Conservation (phyloP, 2,888 invertebrate genomes). For the Thelaira solivaga region DNA sequence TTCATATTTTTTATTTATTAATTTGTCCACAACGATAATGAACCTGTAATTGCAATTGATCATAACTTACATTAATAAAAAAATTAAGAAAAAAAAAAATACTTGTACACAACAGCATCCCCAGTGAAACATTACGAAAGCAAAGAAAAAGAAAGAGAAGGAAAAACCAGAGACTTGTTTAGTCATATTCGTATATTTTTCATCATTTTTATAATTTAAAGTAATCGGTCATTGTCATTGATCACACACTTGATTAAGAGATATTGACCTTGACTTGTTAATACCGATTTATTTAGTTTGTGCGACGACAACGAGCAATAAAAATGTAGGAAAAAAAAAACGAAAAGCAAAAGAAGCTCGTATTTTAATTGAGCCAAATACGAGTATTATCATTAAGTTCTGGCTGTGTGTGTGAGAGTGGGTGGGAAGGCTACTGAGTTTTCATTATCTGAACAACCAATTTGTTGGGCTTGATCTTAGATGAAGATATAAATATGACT, state of each 20-base stretch:
- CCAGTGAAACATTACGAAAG: not conserved
- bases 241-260: slow-evolving; percentile 56
- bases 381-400: no score
- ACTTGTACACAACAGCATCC: no score
- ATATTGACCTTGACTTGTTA: slow-evolving; percentile 62
- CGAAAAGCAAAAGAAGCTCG: slow-evolving; percentile 4
- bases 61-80: slow-evolving; percentile 20
- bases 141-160: no score
- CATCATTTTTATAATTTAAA: slow-evolving; percentile 46
- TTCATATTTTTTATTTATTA: not conserved
- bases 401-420: no score
- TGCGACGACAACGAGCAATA: slow-evolving; percentile 27
- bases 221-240: slow-evolving; percentile 63
- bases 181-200: slow-evolving; percentile 27
- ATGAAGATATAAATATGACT: slow-evolving; percentile 16
- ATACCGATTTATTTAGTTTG: slow-evolving; percentile 53
- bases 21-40: slow-evolving; percentile 15
- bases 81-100: no score
- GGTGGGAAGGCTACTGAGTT: not conserved
- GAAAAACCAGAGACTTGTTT: no score
- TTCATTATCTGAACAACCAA: slow-evolving; percentile 46
- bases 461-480: slow-evolving; percentile 52
- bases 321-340: slow-evolving; percentile 17
- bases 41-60: slow-evolving; percentile 47
- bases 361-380: slow-evolving; percentile 58